Base-by-base conservation (phyloP, 1,140 invertebrate genomes). In the Neodiprion lecontei region DNA sequence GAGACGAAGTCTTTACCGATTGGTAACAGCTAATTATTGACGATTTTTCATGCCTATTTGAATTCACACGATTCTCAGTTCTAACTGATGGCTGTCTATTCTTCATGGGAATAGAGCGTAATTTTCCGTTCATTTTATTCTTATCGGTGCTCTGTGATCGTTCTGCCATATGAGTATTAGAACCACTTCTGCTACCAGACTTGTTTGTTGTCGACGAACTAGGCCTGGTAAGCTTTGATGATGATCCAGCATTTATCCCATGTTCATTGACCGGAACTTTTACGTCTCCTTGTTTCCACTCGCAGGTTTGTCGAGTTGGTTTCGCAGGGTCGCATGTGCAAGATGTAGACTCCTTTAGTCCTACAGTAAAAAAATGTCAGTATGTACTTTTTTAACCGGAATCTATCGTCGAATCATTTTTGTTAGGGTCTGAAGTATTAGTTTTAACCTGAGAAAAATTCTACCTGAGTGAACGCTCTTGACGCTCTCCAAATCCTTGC, bases 401-500 rank as follows among this genome's bases (percentile, higher is more conserved):
- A 40, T 40, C 28, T 0, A 40, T 40, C 28, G 28, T 40, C 28
- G 28, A 40, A 40, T 40, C 28, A 40, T 40, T 40, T 40, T 5
- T 40, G 5, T 5, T 1, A 0, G 28, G 2, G 28, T 40, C 28
- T 5, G 28, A 40, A 40, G 28, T 40, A 5, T 40, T 40, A 40
- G 2, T 40, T 40, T 40, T 2, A 2, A 40, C 28, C 28, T 40
- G 28, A 40, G 28, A 40, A 40, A 40, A 40, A 40, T 40, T 1
- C 28, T 67, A 85, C 85, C 81, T 78, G 83, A 50, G 73, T 84
- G 74, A 68, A 81, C 61, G 69, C 79, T 80, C 77, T 77, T 79
- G 0, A 86, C 75, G 53, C 80, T 84, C 48, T 81, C 76, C 9
- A 4, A 17, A 4, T 28, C 21, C 4, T 74, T 74, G 0, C 76